Conservation (phyloP, 2,888 invertebrate genomes). For the Caradrina clavipalpis region DNA sequence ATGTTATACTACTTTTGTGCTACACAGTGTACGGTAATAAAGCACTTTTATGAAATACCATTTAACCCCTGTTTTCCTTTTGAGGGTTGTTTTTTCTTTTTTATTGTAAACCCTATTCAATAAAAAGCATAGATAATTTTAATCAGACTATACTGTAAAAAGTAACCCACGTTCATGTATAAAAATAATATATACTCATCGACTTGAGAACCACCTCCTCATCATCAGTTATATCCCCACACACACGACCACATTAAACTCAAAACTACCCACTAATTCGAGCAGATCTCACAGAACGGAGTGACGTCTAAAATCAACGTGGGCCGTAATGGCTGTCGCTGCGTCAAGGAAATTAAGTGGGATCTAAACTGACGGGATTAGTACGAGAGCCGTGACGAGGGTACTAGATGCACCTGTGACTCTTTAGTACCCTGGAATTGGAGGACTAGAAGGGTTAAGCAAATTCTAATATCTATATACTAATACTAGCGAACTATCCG, state of each 20-base stretch:
- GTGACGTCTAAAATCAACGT: slow-evolving; percentile 56
- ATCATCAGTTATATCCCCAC: background rate
- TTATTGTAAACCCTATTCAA: too few relatives aligned
- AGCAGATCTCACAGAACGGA: slow-evolving; percentile 29
- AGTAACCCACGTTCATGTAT: too few relatives aligned
- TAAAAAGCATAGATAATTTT: too few relatives aligned
- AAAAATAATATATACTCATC: too few relatives aligned
- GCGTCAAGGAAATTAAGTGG: slow-evolving; percentile 74
- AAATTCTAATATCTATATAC: background rate
- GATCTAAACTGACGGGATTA: slow-evolving; percentile 70
- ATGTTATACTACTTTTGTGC: too few relatives aligned
- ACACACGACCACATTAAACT: background rate
- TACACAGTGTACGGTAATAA: too few relatives aligned
- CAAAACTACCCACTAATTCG: slow-evolving; percentile 1
- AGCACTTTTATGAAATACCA: too few relatives aligned
- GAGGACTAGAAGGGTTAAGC: slow-evolving; percentile 38
- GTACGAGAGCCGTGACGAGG: slow-evolving; percentile 71
- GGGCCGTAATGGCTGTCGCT: slow-evolving; percentile 56
- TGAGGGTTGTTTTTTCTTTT: too few relatives aligned
- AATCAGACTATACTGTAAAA: too few relatives aligned
- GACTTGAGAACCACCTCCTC: background rate
- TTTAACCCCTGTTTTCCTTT: too few relatives aligned
- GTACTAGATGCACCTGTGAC: slow-evolving; percentile 74
- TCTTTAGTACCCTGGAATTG: slow-evolving; percentile 18
- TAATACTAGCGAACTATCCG: too few relatives aligned